Base-by-base conservation (phyloP, 2,888 invertebrate species). In the Macropis europaea region DNA sequence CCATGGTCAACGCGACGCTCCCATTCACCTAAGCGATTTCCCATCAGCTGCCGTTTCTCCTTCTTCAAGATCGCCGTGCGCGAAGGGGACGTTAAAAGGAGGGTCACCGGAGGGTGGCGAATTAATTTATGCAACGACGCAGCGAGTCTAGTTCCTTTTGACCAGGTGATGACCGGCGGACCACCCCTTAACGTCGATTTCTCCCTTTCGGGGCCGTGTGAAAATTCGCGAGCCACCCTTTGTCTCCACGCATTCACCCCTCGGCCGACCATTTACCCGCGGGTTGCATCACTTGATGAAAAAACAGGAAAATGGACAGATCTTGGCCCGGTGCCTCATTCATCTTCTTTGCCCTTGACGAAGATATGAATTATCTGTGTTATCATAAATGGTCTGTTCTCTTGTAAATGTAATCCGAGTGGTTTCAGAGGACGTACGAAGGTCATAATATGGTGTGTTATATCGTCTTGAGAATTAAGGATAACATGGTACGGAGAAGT, bases 81-180 rank as follows among this genome's bases (percentile, higher is more conserved):
- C 13, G 47, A 62, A n/a, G 74, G 66, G 69, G 52, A 60, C 54
- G 34, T 64, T 50, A 56, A 62, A 64, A 52, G 71, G 62, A 76
- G 67, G 75, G 68, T 64, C 68, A 47, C 43, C n/a, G 77, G 81
- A 81, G 79, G 84, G 83, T 79, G 83, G 77, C 78, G 63, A 73
- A 86, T 87, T 87, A 87, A 87, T 87, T 87, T 86, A 87, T 87
- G 84, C 87, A 77, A 73, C 53, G 69, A 81, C 78, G 79, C 73
- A 77, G 60, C 48, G 62, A 52, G 71, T 72, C 77, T 81, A 81
- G 69, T 81, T 84, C 71, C 78, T 73, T n/a, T 79, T 61, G 79
- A 75, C 88, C 87, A 87, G 86, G 86, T 86, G 88, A 87, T 88
- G 88, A 87, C 86, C 88, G 81, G 82, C 75, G 77, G 75, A 74